Evolutionary conservation across 2,888 invertebrate species (phyloP), one percentile per base, ranked within the genome.

Genomic region (Esperia sulphurella): DNA sequence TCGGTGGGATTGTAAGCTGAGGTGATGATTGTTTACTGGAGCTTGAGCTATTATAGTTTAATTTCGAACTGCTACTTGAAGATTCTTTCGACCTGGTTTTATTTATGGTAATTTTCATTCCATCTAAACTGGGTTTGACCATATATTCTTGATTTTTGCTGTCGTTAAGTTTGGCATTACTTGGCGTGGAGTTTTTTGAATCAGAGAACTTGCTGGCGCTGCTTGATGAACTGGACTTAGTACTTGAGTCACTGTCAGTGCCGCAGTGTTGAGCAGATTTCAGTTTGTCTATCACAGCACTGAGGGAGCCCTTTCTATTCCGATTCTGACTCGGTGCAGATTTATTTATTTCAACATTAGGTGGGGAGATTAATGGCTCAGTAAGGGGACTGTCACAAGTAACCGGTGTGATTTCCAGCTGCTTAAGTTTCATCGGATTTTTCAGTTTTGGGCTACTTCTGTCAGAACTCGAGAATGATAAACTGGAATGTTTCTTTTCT

Each of bases 101-200:
- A 68, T 97, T 97, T 28, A 97, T 96, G 2, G 96, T 97, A 47
- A 97, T 92, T 78, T 97, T 97, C 87, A 97, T 95, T 3, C 96
- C 96, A 62, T 96, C 96, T 12, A 94, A 94, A 70, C 96, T 96
- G 13, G 95, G 95, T 70, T 97, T 97, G 0, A 97, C 95, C 94
- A 96, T 96, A 66, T 97, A 97, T 67, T 96, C 96, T 29, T 94
- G 94, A 70, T 94, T 94, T 81, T 94, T 94, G 50, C 83, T 90
- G 55, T 89, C 83, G 52, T 65, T 78, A 29, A 78, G 52, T 68
- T 85, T 82, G 57, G 79, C 69, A 55, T 80, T 83, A 58, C 81
- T 77, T 49, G 81, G 84, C 57, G 72, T 73, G 44, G 71, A 70
- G 62, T 78, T 77, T 76, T 89, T 83, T 57, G 90, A 79, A 70